Base-by-base conservation (phyloP, 2,113 vertebrate genomes). In the Atherinomorus stipes region DNA sequence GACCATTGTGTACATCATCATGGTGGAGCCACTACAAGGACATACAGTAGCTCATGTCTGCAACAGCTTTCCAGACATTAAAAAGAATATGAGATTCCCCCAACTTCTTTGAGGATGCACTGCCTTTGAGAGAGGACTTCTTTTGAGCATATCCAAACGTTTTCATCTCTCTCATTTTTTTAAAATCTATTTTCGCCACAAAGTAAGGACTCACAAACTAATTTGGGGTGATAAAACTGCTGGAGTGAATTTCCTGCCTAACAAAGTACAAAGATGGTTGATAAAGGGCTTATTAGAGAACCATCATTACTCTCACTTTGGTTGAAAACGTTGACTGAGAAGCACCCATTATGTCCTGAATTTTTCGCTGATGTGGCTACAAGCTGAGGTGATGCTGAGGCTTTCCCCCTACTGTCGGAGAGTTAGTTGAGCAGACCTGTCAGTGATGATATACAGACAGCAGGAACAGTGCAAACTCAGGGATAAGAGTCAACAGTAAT, bases 121-220 rank as follows among this genome's bases (percentile, higher is more conserved):
- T 90, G 86, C 88, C 93, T 93, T 93, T 93, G 93, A 93, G 90
- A 89, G 79, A 86, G 84, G 88, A 88, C 91, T 92, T 89, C 91
- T 93, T 93, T 93, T 93, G 91, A 93, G 92, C 92, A 93, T 91
- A 93, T 92, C 91, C 90, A 90, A 91, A 91, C 89, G 86, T 89
- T 92, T 90, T 92, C 89, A 89, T 90, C 90, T 85, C 81, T 69
- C 85, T 88, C 80, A 66, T 88, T 92, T 88, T 89, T 81, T 38
- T 77, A 56, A n/a, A 81, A 87, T 87, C 74, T 91, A 86, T 90
- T 92, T 91, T 89, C 82, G 76, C 84, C 74, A 79, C 51, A 82
- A 89, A 85, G 78, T 58, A 80, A 67, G 54, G 76, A 85, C 84
- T 88, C 85, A 91, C 88, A 89, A 91, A 91, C 86, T 92, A 89